phyloP scores from a whole-genome alignment of 2,888 invertebrate genomes.

The Ophion ellenae region DNA sequence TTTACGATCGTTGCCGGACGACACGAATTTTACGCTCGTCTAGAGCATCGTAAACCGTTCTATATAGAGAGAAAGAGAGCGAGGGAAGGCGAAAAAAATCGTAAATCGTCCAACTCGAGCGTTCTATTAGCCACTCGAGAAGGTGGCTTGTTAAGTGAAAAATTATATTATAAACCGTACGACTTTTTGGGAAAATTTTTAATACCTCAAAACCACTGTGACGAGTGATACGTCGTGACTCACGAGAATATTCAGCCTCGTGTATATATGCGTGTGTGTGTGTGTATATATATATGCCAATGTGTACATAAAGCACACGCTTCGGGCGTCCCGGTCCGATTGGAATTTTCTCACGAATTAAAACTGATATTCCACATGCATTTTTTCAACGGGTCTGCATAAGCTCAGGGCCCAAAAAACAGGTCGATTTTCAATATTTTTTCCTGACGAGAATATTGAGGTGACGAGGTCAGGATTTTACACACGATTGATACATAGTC shows the following conservation, averaged over 20 bases:
- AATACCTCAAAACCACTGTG: not conserved
- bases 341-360: slow-evolving; percentile 42
- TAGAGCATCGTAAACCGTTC: slow-evolving; percentile 56
- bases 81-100: slow-evolving; percentile 70
- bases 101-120: slow-evolving; percentile 72
- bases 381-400: too few species aligned
- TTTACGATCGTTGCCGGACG: slow-evolving; percentile 57
- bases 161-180: slow-evolving; percentile 55
- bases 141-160: slow-evolving; percentile 55
- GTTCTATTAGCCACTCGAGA: slow-evolving; percentile 49
- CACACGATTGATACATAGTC: too few species aligned
- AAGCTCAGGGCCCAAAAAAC: too few species aligned
- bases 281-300: not conserved
- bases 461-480: too few species aligned
- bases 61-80: not conserved
- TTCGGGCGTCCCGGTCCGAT: not conserved
- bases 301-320: not conserved
- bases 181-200: slow-evolving; percentile 41
- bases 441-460: too few species aligned
- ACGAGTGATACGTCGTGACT: slow-evolving; percentile 3
- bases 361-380: not conserved
- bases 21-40: slow-evolving; percentile 43
- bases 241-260: not conserved
- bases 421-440: too few species aligned
- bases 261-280: not conserved